Conservation (phyloP, 2,797 vertebrate species). For the Falco biarmicus region DNA sequence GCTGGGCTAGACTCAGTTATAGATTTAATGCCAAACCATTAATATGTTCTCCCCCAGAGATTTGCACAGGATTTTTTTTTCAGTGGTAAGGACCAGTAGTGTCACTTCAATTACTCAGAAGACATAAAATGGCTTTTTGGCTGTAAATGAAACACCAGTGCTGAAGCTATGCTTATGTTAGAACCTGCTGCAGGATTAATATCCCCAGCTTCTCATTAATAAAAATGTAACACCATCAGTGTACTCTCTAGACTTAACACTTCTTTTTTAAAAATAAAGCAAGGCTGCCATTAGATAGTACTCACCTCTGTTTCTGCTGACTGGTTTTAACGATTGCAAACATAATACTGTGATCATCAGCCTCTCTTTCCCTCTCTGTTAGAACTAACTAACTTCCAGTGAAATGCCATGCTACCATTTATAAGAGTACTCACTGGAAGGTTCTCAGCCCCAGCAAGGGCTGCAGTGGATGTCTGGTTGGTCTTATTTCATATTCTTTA, state of each 20-base stretch:
- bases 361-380: neutral
- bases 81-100: neutral
- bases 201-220: neutral
- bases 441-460: neutral
- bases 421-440: neutral
- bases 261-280: neutral
- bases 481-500: neutral
- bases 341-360: neutral
- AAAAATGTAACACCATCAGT: neutral
- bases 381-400: neutral
- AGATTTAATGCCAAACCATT: neutral
- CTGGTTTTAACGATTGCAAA: neutral
- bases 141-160: neutral
- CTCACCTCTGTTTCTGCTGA: neutral
- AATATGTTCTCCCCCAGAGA: neutral
- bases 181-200: neutral
- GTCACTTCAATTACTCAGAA: neutral
- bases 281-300: neutral
- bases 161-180: neutral
- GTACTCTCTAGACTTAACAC: neutral
- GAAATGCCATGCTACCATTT: neutral
- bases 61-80: neutral
- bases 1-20: neutral
- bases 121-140: neutral
- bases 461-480: neutral